Evolutionary conservation across 1,140 invertebrate species (phyloP), one percentile per base, ranked within the genome.

Genomic region (Thalassaphorura encarpata): DNA sequence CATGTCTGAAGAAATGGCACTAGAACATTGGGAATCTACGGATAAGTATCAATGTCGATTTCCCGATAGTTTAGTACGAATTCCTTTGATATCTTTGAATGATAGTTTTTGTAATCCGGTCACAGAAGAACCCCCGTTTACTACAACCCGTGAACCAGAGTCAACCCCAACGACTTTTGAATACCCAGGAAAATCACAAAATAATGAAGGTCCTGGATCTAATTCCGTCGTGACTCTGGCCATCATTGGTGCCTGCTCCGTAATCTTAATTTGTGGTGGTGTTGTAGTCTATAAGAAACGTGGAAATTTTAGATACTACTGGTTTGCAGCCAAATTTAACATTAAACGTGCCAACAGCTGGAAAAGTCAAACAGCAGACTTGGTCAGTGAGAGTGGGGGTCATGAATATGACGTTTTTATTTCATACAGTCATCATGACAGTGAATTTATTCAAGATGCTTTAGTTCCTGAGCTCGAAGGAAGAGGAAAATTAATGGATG

Each of bases 331-430:
- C 31, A 78, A 75, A 57, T 56, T 62, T 24, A 74, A 71, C 46
- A 65, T 76, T 31, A 69, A 75, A 19, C 69, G 68, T 51, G 69
- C 70, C 31, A 67, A 71, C n/a, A 11, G 11, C 33, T 11, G 23
- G 64, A 64, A 8, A 56, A 56, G n/a, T 45, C 61, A n/a, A 61
- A 69, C 49, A 70, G 71, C 47, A 41, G 46, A 13, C 11, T 24
- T 16, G 11, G n/a, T 27, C 2, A 23, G 40, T 1, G 49, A 53
- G 42, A 19, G 18, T 21, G 5, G 21, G 4, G n/a, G 5, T 18
- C 68, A 63, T 52, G 70, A 73, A 23, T 81, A 79, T 60, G 79
- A 82, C 50, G 75, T 80, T 0, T 82, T 82, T 55, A 76, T 81
- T 1, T 80, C 78, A 2, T 82, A 80, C 56, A 78, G 77, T 62